Evolutionary conservation across 64 coral and sea anemone genomes (phyloP), one percentile per base, ranked within the genome.

Genomic region (Pachyseris speciosa): DNA sequence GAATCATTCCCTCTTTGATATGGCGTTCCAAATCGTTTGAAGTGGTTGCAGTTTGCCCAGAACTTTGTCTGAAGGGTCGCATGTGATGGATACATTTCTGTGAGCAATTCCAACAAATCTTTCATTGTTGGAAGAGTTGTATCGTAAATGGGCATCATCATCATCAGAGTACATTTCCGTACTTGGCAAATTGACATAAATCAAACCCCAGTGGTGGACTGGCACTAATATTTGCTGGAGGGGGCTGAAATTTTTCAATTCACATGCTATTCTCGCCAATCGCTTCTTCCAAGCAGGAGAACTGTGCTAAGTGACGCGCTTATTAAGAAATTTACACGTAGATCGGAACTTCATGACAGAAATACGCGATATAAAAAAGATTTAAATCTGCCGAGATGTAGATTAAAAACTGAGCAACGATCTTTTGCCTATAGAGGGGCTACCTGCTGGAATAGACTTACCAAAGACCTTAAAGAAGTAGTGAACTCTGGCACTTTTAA

Each of bases 191-290:
- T 84, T 37, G 7, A 91, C 78, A 65, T 58, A 71, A 7, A 74
- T 38, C 19, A 91, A 39, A 39, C 77, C 78, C 89, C 89, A 84
- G 50, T 91, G 89, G 44, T 91, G 17, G 15, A 91, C 78, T 55
- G 78, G 89, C 16, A 84, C 39, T 37, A 91, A 80, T 38, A 91
- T 81, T 74, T 91, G 70, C 22, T 77, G 22, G 9, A 91, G 76
- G 22, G 55, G 22, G 45, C 31, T 29, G 28, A 66, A 7, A 31
- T 89, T 77, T 66, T 66, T 76, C 17, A 77, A 19, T 15, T 66
- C 36, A 39, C 11, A 24, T 89, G 34, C 9, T 40, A 13, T 27
- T 63, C 78, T 27, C 20, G 52, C 65, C 60, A 89, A 50, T 61
- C 66, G 12, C 19, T 17, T 22, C 45, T 66, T 19, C 67, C n/a